These are phyloP conservation scores for Pelusios castaneus DNA, from an alignment of 2,113 vertebrate genomes.

Conservation along the genomic window DNA sequence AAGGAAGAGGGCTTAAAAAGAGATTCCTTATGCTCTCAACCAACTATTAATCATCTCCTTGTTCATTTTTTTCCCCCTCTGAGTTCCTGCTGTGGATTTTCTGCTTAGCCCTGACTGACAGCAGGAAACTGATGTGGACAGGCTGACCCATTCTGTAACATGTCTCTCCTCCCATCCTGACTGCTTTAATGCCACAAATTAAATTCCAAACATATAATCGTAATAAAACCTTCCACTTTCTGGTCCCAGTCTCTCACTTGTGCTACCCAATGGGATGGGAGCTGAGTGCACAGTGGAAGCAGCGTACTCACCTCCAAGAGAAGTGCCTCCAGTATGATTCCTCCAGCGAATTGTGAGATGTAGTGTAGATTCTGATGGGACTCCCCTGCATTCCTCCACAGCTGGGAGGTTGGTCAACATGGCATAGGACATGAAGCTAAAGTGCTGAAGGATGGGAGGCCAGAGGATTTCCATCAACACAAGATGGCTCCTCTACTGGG, in stretches of 20 bases:
- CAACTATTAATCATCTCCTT: not conserved
- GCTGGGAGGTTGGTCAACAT: not conserved
- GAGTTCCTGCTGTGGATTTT: not conserved
- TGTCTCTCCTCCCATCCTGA: not conserved
- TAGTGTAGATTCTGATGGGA: not conserved
- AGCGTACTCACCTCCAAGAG: not conserved
- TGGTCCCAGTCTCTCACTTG: not conserved
- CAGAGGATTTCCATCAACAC: fast-evolving
- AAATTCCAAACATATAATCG: not conserved
- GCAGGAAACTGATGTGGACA: not conserved
- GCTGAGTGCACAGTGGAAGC: not conserved
- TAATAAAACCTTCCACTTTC: not conserved
- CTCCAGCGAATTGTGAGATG: not conserved
- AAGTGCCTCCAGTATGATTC: not conserved
- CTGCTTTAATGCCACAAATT: not conserved
- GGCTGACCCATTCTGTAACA: not conserved
- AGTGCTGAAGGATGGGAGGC: not conserved
- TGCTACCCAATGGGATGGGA: not conserved
- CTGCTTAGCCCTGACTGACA: not conserved
- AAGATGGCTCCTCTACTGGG: not conserved
- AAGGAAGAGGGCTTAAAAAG: not conserved
- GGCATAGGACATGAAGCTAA: not conserved
- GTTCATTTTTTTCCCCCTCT: not conserved
- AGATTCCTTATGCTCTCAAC: not conserved
- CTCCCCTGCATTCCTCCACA: not conserved